Evolutionary conservation across 2,888 invertebrate genomes (phyloP).

Genomic region (Diaprepes abbreviatus): DNA sequence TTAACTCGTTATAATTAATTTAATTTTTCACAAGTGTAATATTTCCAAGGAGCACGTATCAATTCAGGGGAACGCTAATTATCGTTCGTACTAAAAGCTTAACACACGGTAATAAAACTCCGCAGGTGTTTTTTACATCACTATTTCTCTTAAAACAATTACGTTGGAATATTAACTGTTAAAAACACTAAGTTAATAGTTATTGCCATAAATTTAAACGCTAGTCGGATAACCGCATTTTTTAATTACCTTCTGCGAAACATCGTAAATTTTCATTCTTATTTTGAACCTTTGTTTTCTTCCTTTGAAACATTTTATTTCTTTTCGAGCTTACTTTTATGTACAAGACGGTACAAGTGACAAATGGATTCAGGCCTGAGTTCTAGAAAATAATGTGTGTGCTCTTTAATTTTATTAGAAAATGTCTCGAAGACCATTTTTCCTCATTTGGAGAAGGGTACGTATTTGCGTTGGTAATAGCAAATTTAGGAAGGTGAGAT

Average conservation of each 20-base stretch:
- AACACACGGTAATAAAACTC: too few relatives aligned
- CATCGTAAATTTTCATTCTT: slow-evolving; percentile 16
- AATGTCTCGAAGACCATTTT: too few relatives aligned
- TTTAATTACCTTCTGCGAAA: slow-evolving; percentile 7
- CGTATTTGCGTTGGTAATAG: too few relatives aligned
- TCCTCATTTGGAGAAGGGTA: too few relatives aligned
- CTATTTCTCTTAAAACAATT: not conserved
- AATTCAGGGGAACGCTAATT: too few relatives aligned
- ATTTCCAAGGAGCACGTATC: too few relatives aligned
- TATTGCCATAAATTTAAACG: not conserved
- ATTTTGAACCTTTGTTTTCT: slow-evolving; percentile 9
- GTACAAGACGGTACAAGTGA: not conserved
- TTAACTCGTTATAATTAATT: too few relatives aligned
- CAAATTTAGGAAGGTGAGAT: too few relatives aligned
- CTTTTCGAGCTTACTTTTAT: not conserved
- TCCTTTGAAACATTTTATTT: slow-evolving; percentile 2
- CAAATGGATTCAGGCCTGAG: not conserved
- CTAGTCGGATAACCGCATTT: not conserved
- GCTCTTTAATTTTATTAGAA: too few relatives aligned
- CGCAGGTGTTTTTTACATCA: slow-evolving; percentile 2
- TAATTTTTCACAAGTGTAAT: too few relatives aligned
- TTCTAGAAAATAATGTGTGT: not conserved
- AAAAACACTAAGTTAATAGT: not conserved
- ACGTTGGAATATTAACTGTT: not conserved
- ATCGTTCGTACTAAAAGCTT: too few relatives aligned